A percentile compares a stretch with the other conserved stretches of the same genome.
Conservation (phyloP, 2,888 invertebrate genomes). For the Andricus quercusramuli region DNA sequence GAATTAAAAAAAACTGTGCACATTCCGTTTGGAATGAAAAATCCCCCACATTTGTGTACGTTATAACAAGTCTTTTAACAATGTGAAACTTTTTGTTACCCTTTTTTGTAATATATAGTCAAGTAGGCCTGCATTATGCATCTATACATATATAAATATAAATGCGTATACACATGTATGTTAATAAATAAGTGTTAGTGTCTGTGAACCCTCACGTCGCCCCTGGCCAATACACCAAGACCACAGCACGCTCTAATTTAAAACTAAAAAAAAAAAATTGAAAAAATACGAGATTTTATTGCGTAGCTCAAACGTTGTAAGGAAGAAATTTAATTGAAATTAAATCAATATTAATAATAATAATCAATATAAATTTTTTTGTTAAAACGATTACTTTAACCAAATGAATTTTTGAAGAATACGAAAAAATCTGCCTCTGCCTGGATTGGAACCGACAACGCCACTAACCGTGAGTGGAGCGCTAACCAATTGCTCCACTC, state of each 20-base stretch:
- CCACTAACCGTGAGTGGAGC: no score
- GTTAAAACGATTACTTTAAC: no score
- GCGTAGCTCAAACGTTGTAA: not conserved
- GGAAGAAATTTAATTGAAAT: not conserved
- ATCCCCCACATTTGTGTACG: not conserved
- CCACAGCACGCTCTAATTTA: conserved; percentile 51
- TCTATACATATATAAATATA: conserved; percentile 55
- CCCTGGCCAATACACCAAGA: conserved; percentile 49
- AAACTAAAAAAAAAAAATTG: conserved; percentile 37
- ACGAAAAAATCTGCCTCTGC: no score
- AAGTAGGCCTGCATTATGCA: conserved; percentile 66
- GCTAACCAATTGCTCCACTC: no score
- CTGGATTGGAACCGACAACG: no score
- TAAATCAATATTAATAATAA: not conserved
- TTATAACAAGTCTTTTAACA: conserved; percentile 23
- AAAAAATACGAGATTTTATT: not conserved
- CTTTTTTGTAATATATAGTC: conserved; percentile 51
- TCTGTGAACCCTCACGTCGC: conserved; percentile 46
- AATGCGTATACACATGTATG: conserved; percentile 51
- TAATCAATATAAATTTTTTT: no score
- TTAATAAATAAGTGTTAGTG: conserved; percentile 53
- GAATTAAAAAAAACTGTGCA: conserved; percentile 16
- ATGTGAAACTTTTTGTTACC: conserved; percentile 44
- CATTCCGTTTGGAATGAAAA: conserved; percentile 19
- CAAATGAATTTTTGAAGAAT: no score